phyloP scores from a whole-genome alignment of 2,888 invertebrate genomes.

The Galerucella nymphaeae region DNA sequence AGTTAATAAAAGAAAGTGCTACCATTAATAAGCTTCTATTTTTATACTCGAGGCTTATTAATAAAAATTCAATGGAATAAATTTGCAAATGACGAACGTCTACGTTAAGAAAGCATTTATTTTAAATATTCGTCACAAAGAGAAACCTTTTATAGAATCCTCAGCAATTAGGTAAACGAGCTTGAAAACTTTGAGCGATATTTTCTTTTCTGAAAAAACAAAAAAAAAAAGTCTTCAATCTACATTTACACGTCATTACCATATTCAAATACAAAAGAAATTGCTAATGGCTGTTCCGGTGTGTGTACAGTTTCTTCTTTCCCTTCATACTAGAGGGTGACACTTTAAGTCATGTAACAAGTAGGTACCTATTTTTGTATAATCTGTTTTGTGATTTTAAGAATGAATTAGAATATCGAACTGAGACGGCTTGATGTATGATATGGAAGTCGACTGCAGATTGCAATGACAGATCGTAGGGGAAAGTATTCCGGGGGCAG shows the following conservation, averaged over 20 bases:
- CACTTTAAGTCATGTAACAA: background rate
- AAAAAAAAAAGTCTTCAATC: conserved; percentile 19
- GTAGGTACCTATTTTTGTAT: no score
- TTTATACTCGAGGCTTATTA: background rate
- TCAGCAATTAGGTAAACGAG: conserved; percentile 32
- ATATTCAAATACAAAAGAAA: conserved; percentile 44
- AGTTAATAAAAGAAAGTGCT: background rate
- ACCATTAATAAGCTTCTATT: background rate
- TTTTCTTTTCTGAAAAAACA: conserved; percentile 20
- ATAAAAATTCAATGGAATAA: background rate
- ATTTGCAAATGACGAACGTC: conserved; percentile 4
- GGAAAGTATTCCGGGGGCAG: no score
- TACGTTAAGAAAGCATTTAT: conserved; percentile 14
- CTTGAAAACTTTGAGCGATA: conserved; percentile 24
- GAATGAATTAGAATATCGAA: no score
- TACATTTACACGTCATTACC: conserved; percentile 50
- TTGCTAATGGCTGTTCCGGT: conserved; percentile 44
- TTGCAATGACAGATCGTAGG: no score
- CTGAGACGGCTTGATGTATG: no score
- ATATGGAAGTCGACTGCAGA: no score
- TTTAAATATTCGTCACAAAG: conserved; percentile 11
- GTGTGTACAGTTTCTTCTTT: conserved; percentile 19
- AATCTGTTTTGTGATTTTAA: no score
- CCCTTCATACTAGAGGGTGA: conserved; percentile 7
- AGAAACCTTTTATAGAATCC: conserved; percentile 33